These are phyloP conservation scores for Corythornis madagascariensis DNA, from an alignment of 2,113 vertebrate species.

Conservation along the genomic window DNA sequence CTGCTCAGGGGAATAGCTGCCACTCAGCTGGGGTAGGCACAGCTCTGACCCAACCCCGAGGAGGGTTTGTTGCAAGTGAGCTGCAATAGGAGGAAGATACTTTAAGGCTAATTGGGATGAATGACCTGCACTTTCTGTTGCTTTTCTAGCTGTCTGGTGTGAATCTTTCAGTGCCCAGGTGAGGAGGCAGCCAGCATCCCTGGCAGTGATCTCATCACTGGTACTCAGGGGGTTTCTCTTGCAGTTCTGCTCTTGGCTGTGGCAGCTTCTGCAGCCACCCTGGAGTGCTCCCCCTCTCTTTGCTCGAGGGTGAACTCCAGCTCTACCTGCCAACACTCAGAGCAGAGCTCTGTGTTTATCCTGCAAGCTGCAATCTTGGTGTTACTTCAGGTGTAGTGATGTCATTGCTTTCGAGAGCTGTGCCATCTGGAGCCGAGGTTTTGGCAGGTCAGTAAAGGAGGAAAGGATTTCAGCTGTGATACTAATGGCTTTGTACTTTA, in stretches of 20 bases:
- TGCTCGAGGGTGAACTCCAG: conserved; percentile 24
- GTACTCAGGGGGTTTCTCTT: not conserved
- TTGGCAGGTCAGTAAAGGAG: conserved; percentile 56
- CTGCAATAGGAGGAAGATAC: not conserved
- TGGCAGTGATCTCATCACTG: not conserved
- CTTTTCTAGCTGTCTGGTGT: not conserved
- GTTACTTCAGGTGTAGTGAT: conserved; percentile 13
- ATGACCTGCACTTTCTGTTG: not conserved
- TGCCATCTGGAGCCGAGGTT: not conserved
- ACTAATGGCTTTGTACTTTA: conserved; percentile 1
- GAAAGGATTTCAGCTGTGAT: not conserved
- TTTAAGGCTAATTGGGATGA: not conserved
- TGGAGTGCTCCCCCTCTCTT: not conserved
- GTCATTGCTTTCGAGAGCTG: not conserved
- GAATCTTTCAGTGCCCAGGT: not conserved
- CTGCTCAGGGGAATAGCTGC: not conserved
- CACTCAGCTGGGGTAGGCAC: not conserved
- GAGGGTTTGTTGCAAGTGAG: not conserved
- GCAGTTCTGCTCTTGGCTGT: not conserved
- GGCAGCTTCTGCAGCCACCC: not conserved
- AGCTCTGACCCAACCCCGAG: not conserved
- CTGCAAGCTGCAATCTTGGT: not conserved
- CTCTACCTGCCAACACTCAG: conserved; percentile 14
- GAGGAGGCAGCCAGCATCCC: not conserved
- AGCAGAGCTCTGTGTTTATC: not conserved